Percentiles rank a stretch among this genome's conserved stretches.
These are phyloP conservation scores for Cyrtodaria siliqua DNA, from an alignment of 2,888 invertebrate genomes.

Conservation along the genomic window DNA sequence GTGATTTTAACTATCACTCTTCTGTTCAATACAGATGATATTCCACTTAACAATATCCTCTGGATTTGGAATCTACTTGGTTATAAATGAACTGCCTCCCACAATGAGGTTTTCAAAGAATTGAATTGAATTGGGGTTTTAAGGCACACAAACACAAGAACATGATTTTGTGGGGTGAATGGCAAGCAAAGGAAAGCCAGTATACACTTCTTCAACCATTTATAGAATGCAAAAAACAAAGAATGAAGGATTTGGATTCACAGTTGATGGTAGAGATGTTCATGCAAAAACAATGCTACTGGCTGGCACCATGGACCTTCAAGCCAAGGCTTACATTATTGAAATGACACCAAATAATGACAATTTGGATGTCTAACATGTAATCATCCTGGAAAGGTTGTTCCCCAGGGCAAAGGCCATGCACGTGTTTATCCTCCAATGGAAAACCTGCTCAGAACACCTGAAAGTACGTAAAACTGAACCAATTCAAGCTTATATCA, in stretches of 20 bases:
- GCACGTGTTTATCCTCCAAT: slow-evolving; percentile 20
- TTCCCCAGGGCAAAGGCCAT: slow-evolving; percentile 29
- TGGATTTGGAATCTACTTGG: neutral
- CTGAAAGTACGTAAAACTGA: slow-evolving; percentile 1
- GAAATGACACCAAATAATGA: slow-evolving; percentile 53
- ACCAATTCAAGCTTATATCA: too few relatives aligned
- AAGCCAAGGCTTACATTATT: slow-evolving; percentile 39
- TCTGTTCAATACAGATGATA: neutral
- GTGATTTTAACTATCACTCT: too few relatives aligned
- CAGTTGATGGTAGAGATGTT: slow-evolving; percentile 18
- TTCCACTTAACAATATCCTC: neutral
- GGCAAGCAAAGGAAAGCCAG: slow-evolving; percentile 50
- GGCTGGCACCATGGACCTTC: slow-evolving; percentile 37
- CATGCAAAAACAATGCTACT: slow-evolving; percentile 24
- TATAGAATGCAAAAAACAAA: slow-evolving; percentile 26
- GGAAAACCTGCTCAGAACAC: neutral
- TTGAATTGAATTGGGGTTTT: too few relatives aligned
- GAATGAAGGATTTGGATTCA: too few relatives aligned
- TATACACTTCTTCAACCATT: slow-evolving; percentile 29
- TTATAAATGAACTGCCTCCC: neutral
- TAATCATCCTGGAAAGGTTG: slow-evolving; percentile 24
- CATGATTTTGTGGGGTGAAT: slow-evolving; percentile 51
- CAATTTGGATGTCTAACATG: slow-evolving; percentile 35
- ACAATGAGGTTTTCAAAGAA: neutral
- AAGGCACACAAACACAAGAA: too few relatives aligned